A percentile compares a stretch with the other conserved stretches of the same genome.
phyloP scores from a whole-genome alignment of 2,797 vertebrate species.

The Carduelis carduelis region DNA sequence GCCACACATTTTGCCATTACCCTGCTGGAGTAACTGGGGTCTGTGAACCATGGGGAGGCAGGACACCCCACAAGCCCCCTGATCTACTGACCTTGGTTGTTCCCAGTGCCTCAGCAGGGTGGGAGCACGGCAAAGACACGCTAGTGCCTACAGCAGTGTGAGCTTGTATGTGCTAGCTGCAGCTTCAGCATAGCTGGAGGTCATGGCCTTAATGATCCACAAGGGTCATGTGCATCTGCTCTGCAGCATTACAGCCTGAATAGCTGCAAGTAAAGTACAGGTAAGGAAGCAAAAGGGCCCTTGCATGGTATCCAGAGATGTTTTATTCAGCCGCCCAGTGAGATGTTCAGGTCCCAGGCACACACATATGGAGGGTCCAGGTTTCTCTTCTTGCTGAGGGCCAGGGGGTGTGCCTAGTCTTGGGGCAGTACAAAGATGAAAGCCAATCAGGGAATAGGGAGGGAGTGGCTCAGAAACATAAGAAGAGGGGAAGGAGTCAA shows the following conservation, averaged over 20 bases:
- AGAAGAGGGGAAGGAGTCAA: neutral
- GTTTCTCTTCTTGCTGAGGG: neutral
- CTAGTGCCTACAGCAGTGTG: rapidly evolving
- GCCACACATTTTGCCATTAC: neutral
- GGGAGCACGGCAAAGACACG: rapidly evolving
- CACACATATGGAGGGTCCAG: too few relatives aligned
- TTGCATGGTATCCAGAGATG: neutral
- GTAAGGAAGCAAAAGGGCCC: neutral
- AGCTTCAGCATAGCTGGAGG: neutral
- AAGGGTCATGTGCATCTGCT: rapidly evolving
- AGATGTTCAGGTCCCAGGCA: neutral
- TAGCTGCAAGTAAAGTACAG: neutral
- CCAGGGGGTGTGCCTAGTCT: neutral
- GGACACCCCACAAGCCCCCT: rapidly evolving
- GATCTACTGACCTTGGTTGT: neutral
- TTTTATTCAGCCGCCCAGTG: neutral
- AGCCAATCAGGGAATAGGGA: neutral
- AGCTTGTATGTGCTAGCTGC: rapidly evolving
- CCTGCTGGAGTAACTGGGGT: neutral
- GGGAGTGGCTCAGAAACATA: neutral
- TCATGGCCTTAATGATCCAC: neutral
- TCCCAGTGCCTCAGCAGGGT: rapidly evolving
- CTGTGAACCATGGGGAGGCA: neutral
- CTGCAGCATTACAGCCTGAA: neutral
- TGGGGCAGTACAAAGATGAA: neutral